These are phyloP conservation scores for Oscheius sp. DNA, from an alignment of 2,888 invertebrate genomes.

Conservation along the genomic window DNA sequence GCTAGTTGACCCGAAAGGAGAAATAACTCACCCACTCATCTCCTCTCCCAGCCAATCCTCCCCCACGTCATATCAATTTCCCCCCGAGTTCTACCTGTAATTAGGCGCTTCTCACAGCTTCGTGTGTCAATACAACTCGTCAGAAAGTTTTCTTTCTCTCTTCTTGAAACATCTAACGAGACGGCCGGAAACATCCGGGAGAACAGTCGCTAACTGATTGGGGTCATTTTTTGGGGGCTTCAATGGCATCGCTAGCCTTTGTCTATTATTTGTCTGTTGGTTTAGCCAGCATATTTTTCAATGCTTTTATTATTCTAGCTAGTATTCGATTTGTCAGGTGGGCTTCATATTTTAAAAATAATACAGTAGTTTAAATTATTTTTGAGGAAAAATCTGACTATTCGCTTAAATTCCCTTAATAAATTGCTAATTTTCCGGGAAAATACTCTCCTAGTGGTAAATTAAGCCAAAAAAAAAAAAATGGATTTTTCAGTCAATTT, in stretches of 20 bases:
- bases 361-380: too few species aligned
- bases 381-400: too few species aligned
- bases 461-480: too few species aligned
- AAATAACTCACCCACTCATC: too few species aligned
- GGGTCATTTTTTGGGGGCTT: neutral
- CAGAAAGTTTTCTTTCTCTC: neutral
- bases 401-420: too few species aligned
- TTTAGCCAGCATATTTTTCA: constrained; percentile 4
- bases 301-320: constrained; percentile 16
- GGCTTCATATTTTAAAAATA: neutral
- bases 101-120: neutral
- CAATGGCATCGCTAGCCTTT: neutral
- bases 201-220: constrained; percentile 1
- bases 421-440: too few species aligned
- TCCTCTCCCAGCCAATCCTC: neutral
- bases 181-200: neutral
- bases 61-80: constrained; percentile 8
- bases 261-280: constrained; percentile 15
- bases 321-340: constrained; percentile 18
- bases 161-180: too few species aligned
- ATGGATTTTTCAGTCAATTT: too few species aligned
- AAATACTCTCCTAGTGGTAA: too few species aligned
- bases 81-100: constrained; percentile 12
- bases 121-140: neutral
- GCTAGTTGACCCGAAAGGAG: too few species aligned